Conservation (phyloP, 2,113 vertebrate species). For the Paramisgurnus dabryanus region DNA sequence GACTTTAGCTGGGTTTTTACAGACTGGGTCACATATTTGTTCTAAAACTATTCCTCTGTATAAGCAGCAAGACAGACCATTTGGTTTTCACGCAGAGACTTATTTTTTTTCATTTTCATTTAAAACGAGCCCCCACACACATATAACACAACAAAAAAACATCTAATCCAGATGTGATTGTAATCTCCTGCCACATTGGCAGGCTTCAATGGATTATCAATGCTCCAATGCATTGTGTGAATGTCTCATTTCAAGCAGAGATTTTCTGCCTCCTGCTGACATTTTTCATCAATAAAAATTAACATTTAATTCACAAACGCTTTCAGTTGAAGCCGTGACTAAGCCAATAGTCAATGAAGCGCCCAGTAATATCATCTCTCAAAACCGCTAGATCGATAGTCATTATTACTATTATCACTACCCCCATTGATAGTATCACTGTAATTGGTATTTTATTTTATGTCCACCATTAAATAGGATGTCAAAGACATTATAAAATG, state of each 20-base stretch:
- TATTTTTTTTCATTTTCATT: conserved; percentile 22
- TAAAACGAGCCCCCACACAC: conserved; percentile 25
- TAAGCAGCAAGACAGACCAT: too few relatives aligned
- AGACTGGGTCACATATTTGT: neutral
- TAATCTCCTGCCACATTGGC: conserved; percentile 43
- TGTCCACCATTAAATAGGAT: conserved; percentile 40
- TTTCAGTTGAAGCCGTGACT: conserved; percentile 11
- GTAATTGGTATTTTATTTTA: conserved; percentile 39
- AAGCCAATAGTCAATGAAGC: conserved; percentile 36
- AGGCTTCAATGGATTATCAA: conserved; percentile 43
- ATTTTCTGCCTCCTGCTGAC: conserved; percentile 43
- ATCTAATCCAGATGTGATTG: conserved; percentile 44
- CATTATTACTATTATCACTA: conserved; percentile 49
- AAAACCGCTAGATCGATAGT: conserved; percentile 50
- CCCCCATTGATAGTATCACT: conserved; percentile 43
- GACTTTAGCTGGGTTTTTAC: neutral
- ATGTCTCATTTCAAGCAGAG: conserved; percentile 37
- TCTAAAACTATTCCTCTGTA: too few relatives aligned
- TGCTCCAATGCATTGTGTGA: conserved; percentile 38
- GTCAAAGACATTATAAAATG: conserved; percentile 39
- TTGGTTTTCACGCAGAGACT: neutral
- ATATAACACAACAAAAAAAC: conserved; percentile 27
- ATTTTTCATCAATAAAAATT: conserved; percentile 54
- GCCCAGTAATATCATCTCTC: conserved; percentile 43
- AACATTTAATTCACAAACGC: conserved; percentile 47